phyloP scores from a whole-genome alignment of 2,113 vertebrate species.

The Vidua macroura region DNA sequence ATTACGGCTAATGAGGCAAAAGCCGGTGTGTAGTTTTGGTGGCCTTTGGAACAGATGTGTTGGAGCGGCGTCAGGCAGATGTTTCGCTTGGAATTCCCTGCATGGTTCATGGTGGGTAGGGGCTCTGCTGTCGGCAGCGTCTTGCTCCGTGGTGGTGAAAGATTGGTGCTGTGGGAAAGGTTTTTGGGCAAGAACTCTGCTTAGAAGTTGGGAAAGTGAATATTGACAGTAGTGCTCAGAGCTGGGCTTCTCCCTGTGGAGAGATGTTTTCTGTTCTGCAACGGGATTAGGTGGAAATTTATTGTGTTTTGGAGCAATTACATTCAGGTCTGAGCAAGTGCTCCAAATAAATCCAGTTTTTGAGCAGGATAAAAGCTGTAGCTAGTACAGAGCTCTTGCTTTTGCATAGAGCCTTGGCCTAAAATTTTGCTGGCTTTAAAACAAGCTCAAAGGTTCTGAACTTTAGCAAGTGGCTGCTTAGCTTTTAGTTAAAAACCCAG shows the following conservation, averaged over 20 bases:
- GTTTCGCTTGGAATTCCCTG: background rate
- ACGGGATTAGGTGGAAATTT: background rate
- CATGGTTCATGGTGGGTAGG: background rate
- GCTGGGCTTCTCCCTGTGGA: background rate
- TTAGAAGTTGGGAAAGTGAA: background rate
- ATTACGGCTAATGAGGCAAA: background rate
- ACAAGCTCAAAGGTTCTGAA: background rate
- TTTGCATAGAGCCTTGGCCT: background rate
- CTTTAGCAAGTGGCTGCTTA: background rate
- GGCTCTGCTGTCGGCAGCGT: background rate
- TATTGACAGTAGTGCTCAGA: background rate
- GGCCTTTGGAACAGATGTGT: background rate
- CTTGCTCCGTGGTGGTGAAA: background rate
- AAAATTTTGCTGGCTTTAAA: background rate
- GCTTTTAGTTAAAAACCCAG: background rate
- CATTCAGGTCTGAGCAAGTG: background rate
- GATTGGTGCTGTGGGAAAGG: background rate
- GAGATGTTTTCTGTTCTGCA: background rate
- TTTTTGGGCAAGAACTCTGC: background rate
- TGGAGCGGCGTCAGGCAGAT: background rate
- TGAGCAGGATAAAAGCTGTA: background rate
- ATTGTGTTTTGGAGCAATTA: background rate
- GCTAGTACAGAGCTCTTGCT: accelerated
- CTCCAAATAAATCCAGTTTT: background rate
- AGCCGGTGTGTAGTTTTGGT: background rate